A percentile compares a stretch with the other conserved stretches of the same genome.
Evolutionary conservation across 2,113 vertebrate species (phyloP).

Genomic region (Eonycteris spelaea): DNA sequence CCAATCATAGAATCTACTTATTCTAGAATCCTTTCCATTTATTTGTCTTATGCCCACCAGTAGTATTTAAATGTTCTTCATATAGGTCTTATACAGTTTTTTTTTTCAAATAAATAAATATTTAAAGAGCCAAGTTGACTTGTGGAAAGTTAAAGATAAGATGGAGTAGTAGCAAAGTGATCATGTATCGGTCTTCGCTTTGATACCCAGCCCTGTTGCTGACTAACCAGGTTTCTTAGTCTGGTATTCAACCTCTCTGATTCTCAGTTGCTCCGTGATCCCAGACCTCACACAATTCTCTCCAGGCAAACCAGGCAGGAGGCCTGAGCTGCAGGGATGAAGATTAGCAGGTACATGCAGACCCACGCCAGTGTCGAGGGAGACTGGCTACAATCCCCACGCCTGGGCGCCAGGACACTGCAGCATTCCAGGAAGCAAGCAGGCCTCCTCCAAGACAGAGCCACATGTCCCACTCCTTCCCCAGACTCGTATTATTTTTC

Average conservation of each 20-base stretch:
- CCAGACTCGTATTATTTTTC: accelerated
- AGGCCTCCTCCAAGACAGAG: neutral
- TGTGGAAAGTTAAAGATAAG: neutral
- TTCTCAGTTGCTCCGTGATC: neutral
- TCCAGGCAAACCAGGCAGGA: accelerated
- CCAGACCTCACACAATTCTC: neutral
- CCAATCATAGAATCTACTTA: neutral
- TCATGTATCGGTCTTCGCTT: neutral
- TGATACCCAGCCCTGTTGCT: neutral
- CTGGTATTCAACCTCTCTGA: too few species aligned
- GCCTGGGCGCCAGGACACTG: neutral
- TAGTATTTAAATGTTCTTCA: neutral
- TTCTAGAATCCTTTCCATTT: neutral
- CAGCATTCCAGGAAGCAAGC: accelerated
- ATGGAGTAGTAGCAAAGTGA: neutral
- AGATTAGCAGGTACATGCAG: too few species aligned
- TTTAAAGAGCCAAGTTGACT: neutral
- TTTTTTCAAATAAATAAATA: neutral
- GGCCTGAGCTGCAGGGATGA: neutral
- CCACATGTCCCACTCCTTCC: accelerated
- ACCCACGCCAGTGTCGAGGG: neutral
- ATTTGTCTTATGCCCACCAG: neutral
- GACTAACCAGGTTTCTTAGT: neutral
- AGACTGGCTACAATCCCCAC: accelerated
- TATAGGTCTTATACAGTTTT: neutral